phyloP scores from a whole-genome alignment of 2,888 invertebrate genomes.

The Dione vanillae region DNA sequence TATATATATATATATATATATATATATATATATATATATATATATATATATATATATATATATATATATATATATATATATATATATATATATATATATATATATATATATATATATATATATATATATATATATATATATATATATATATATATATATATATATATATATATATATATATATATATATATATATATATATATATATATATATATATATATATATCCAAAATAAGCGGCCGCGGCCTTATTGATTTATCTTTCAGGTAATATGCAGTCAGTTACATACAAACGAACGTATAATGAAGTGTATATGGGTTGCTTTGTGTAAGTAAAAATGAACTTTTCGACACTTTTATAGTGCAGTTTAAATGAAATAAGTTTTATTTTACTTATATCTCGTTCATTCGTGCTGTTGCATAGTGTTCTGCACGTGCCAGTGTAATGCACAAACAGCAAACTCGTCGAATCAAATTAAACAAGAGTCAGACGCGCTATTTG shows the following conservation, averaged over 20 bases:
- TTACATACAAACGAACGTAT: not conserved
- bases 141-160: too few species aligned
- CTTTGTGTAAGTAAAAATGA: slow-evolving; percentile 3
- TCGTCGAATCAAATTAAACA: slow-evolving; percentile 21
- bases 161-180: too few species aligned
- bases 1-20: too few species aligned
- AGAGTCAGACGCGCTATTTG: slow-evolving; percentile 46
- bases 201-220: not conserved
- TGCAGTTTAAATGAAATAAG: too few species aligned
- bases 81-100: too few species aligned
- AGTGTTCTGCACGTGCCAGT: slow-evolving; percentile 33
- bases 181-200: not conserved
- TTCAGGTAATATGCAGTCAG: not conserved
- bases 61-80: too few species aligned
- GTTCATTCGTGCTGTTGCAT: slow-evolving; percentile 4
- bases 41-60: too few species aligned
- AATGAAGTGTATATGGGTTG: slow-evolving; percentile 8
- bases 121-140: too few species aligned
- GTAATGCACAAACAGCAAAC: slow-evolving; percentile 20
- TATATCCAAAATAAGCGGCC: not conserved
- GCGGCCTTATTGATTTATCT: not conserved
- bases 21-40: too few species aligned
- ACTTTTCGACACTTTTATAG: not conserved
- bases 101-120: too few species aligned
- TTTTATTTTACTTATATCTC: slow-evolving; percentile 3